Evolutionary conservation across 2,113 vertebrate species (phyloP), one percentile per base, ranked within the genome.

Genomic region (Andinoacara biseriatus): DNA sequence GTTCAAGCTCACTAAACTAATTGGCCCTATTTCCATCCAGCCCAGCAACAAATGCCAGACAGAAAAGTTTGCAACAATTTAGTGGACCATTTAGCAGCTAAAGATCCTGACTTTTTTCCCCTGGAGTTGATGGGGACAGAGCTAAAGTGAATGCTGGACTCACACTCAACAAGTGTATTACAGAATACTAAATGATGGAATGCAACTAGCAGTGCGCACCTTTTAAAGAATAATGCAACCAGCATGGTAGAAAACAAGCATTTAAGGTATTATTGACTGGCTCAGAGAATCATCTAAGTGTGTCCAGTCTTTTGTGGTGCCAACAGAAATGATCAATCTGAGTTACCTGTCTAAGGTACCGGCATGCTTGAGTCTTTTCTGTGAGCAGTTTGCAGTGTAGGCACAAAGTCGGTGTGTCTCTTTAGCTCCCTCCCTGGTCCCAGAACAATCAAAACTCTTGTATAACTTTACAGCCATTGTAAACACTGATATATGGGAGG

Each of bases 391-490:
- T 80, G 59, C 83, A 35, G 81, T 83, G 83, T 63, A 29, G 76
- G 67, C 83, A 65, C 29, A 79, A 60, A 74, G 52, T 72, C 67
- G 4, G 31, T 7, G 8, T 15, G 65, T 77, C 75, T 89, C 13
- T 54, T 87, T 86, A 84, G 82, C 81, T 46, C 49, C 35, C 74
- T 65, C 63, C 1, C 43, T 49, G 58, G 35, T 74, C 31, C 81
- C 38, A 31, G 22, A 78, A 79, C 67, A 88, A 92, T 88, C 52
- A 78, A 22, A 88, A 60, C 56, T 80, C 79, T n/a, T 86, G 69
- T 78, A 78, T 76, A 76, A 69, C 46, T 91, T 91, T 91, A 92
- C 78, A 78, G 35, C 82, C 80, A 14, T 84, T 84, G 90, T 43
- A 91, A 87, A 91, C 79, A 76, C 59, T 87, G 87, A 91, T 86